Base-by-base conservation (phyloP, 2,797 vertebrate species). In the Holocentrus rufus region DNA sequence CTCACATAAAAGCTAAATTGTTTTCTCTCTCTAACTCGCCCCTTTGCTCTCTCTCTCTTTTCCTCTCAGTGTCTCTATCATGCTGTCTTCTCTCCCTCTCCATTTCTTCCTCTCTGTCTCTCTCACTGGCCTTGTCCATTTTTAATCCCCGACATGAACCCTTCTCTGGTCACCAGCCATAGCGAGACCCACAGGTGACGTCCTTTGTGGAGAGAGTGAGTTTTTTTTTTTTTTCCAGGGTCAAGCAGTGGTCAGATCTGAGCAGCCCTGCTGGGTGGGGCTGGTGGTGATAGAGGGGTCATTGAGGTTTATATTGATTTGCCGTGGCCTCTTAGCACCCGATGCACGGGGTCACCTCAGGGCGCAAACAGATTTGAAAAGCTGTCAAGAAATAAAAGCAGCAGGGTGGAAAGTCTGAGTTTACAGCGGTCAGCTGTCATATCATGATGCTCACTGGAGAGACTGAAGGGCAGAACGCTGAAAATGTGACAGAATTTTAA, bases 291-390 rank as follows among this genome's bases (percentile, higher is more conserved):
- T 76, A 79, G 61, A 67, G 47, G 74, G 74, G 74, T 74, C 77
- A 68, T 25, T 77, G 74, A 69, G 20, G 56, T 74, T 42, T 52
- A 58, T 78, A 88, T 86, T 82, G 81, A 88, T 90, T 89, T 78
- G 57, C 65, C 9, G 20, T 47, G n/a, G 42, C 55, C 31, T 42
- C 39, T 42, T 11, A 42, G 39, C 39, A 42, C 63, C 46, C 61
- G 9, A 71, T 81, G 34, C 74, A 78, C 87, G 85, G 77, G 22
- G 25, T 53, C 62, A 73, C 56, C 34, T 55, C 53, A 47, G 46
- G 75, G 78, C 78, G 63, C 83, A 87, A 85, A 46, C 63, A 75
- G 62, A 72, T 75, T 72, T 83, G 79, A 81, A 72, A 77, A 85
- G 69, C 79, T 87, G 81, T 78, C 76, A 85, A 79, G 72, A 80